These are phyloP conservation scores for Pogonomyrmex californicus DNA, from an alignment of 1,140 invertebrate genomes.

Conservation along the genomic window DNA sequence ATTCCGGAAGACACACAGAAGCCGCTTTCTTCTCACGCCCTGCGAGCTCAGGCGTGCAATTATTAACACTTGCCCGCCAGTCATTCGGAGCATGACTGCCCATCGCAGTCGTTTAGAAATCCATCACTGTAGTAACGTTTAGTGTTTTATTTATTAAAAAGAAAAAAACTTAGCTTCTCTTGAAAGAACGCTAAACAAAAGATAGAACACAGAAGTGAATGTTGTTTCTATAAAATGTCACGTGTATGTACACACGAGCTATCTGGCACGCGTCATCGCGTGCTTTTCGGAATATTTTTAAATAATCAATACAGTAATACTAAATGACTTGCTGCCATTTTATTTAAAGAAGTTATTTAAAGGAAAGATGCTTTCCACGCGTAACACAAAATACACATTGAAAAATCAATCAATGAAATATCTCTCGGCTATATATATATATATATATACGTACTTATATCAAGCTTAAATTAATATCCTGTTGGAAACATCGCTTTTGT, in stretches of 20 bases:
- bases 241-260: not conserved
- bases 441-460: not conserved
- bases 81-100: not conserved
- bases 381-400: not conserved
- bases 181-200: not conserved
- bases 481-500: not conserved
- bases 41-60: conserved; percentile 21
- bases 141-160: not conserved
- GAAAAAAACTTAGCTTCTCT: conserved; percentile 23
- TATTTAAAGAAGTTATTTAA: conserved; percentile 24
- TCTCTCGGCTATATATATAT: not conserved
- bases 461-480: not conserved
- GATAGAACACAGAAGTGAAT: not conserved
- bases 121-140: not conserved
- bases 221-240: conserved; percentile 43
- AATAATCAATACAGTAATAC: conserved; percentile 32
- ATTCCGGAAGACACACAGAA: not conserved
- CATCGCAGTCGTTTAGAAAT: not conserved
- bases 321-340: not conserved
- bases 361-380: not conserved
- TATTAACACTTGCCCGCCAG: conserved; percentile 15
- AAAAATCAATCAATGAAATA: not conserved
- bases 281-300: conserved; percentile 41
- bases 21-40: conserved; percentile 62
- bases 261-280: not conserved